Conservation (phyloP, 2,797 vertebrate species). For the Micromesistius poutassou region DNA sequence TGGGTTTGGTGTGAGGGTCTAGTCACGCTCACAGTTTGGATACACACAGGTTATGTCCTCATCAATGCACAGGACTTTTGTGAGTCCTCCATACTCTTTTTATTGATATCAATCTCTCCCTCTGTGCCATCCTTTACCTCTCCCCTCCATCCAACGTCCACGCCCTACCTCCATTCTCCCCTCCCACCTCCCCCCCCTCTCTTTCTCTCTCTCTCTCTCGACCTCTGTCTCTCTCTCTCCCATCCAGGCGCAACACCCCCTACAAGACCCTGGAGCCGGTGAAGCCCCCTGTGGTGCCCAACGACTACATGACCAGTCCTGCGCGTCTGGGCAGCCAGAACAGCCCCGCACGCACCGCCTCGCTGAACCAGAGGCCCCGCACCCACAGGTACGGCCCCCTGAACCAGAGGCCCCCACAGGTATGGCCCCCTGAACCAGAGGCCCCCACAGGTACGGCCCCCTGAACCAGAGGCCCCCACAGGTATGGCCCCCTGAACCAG, state of each 20-base stretch:
- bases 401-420: too few species aligned
- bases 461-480: too few species aligned
- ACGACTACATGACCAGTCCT: conserved; percentile 99
- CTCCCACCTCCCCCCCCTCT: neutral
- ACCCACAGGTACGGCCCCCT: conserved; percentile 99
- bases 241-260: conserved; percentile 88
- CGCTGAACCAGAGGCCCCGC: conserved; percentile 95
- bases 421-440: too few species aligned
- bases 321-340: conserved; percentile 91
- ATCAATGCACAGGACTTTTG: neutral
- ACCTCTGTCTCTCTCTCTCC: conserved; percentile 2
- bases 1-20: neutral
- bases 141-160: neutral
- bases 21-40: neutral
- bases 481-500: too few species aligned
- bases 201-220: neutral
- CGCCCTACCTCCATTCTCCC: neutral
- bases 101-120: neutral
- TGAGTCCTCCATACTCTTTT: neutral
- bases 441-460: too few species aligned
- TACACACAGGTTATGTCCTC: neutral
- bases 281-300: conserved; percentile 94
- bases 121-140: neutral
- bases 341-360: conserved; percentile 95
- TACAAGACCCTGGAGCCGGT: conserved; percentile 98